Evolutionary conservation across 2,113 vertebrate species (phyloP).

Genomic region (Takifugu flavidus): DNA sequence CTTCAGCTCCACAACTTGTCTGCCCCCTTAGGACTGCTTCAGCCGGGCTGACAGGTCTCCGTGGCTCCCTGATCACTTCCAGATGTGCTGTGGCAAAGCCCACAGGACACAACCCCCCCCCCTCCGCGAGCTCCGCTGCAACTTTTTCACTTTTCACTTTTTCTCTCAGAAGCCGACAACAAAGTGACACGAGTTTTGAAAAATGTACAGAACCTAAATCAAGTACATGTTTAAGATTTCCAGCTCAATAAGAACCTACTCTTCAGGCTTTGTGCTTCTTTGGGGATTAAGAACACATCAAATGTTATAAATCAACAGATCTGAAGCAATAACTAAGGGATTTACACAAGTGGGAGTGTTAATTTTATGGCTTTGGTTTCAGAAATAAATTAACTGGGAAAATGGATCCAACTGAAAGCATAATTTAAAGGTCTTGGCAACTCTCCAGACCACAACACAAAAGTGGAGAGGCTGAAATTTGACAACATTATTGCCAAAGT

Average conservation of each 20-base stretch:
- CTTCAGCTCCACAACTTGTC: constrained; percentile 27
- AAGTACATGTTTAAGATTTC: no score
- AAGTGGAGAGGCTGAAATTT: constrained; percentile 12
- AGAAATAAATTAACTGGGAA: background rate
- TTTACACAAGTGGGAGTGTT: no score
- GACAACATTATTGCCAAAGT: background rate
- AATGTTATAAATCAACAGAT: no score
- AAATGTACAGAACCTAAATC: background rate
- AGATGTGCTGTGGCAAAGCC: constrained; percentile 69
- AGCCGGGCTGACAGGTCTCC: constrained; percentile 65
- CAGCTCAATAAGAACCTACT: no score
- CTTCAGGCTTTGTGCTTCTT: no score
- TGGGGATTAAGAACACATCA: no score
- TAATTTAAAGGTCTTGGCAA: constrained; percentile 3
- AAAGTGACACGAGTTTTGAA: constrained; percentile 7
- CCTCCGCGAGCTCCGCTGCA: constrained; percentile 27
- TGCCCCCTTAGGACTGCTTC: constrained; percentile 45
- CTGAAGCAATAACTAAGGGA: no score
- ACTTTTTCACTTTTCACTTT: constrained; percentile 48
- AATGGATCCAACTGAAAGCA: background rate
- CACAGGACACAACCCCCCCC: constrained; percentile 32
- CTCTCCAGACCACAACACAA: constrained; percentile 1
- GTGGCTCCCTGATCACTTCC: constrained; percentile 68
- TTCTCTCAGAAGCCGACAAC: constrained; percentile 37
- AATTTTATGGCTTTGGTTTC: background rate